Conservation (phyloP, 2,113 vertebrate species). For the Antechinus flavipes region DNA sequence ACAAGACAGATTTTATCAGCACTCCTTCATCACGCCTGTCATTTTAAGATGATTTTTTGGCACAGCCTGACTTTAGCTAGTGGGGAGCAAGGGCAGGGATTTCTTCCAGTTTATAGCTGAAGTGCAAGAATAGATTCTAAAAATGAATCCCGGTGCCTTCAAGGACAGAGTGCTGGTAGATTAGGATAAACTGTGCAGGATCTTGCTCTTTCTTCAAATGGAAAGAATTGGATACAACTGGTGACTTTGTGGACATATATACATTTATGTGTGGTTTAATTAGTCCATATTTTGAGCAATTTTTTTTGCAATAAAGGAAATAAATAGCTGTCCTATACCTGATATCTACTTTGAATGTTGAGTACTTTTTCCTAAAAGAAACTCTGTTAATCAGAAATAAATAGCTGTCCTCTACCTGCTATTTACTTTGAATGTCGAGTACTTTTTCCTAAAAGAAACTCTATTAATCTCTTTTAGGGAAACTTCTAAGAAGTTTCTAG, state of each 20-base stretch:
- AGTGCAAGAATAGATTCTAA: constrained; percentile 71
- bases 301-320: background rate
- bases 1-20: constrained; percentile 22
- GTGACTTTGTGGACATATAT: background rate
- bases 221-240: constrained; percentile 18
- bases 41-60: constrained; percentile 69
- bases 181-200: constrained; percentile 11
- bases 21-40: constrained; percentile 56
- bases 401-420: background rate
- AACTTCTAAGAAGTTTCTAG: background rate
- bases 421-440: background rate
- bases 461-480: background rate
- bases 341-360: background rate
- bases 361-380: background rate
- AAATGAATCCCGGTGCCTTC: constrained; percentile 65
- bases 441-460: background rate
- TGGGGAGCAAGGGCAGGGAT: background rate
- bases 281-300: background rate
- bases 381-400: background rate
- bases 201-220: constrained; percentile 38
- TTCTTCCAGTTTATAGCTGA: constrained; percentile 68
- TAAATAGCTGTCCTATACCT: background rate
- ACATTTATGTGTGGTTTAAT: background rate
- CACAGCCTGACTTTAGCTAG: constrained; percentile 47
- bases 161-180: constrained; percentile 60